Percentiles rank a stretch among this genome's conserved stretches.
Evolutionary conservation across 2,888 invertebrate genomes (phyloP).

Genomic region (Pseudolycoriella hygida): DNA sequence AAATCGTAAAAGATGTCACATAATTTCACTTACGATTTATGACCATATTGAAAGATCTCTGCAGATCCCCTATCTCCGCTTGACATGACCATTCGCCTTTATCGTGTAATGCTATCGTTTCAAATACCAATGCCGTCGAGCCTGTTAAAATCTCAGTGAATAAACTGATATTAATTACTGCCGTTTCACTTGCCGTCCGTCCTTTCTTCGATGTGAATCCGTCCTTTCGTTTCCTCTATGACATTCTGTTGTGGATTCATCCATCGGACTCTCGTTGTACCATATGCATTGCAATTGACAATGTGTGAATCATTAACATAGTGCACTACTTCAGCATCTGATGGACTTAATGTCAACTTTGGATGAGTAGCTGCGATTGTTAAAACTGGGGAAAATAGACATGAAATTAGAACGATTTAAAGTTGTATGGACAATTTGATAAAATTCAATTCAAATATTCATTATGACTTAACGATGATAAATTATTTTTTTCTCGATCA

Average conservation of each 20-base stretch:
- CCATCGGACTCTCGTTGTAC: slow-evolving; percentile 24
- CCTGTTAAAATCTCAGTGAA: slow-evolving; percentile 15
- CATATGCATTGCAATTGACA: slow-evolving; percentile 23
- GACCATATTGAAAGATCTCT: slow-evolving; percentile 25
- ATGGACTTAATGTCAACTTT: slow-evolving; percentile 16
- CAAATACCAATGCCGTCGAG: slow-evolving; percentile 30
- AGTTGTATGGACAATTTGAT: too few species aligned
- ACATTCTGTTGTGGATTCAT: slow-evolving; percentile 25
- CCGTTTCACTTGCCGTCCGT: slow-evolving; percentile 16
- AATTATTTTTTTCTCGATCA: too few species aligned
- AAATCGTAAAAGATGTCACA: slow-evolving; percentile 1
- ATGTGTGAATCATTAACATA: slow-evolving; percentile 30
- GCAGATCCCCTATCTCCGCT: slow-evolving; percentile 18
- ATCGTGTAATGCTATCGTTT: slow-evolving; percentile 29
- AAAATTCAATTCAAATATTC: background rate
- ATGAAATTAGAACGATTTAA: too few species aligned
- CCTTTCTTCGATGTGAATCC: slow-evolving; percentile 28
- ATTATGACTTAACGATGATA: too few species aligned
- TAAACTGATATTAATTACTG: background rate
- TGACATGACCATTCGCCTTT: slow-evolving; percentile 33
- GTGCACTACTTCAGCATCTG: slow-evolving; percentile 24
- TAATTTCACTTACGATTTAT: slow-evolving; percentile 26
- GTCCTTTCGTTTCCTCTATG: slow-evolving; percentile 26
- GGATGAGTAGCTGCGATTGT: background rate
- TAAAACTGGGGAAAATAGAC: background rate